Conservation (phyloP, 1,140 invertebrate genomes). For the Drosophila nasuta region DNA sequence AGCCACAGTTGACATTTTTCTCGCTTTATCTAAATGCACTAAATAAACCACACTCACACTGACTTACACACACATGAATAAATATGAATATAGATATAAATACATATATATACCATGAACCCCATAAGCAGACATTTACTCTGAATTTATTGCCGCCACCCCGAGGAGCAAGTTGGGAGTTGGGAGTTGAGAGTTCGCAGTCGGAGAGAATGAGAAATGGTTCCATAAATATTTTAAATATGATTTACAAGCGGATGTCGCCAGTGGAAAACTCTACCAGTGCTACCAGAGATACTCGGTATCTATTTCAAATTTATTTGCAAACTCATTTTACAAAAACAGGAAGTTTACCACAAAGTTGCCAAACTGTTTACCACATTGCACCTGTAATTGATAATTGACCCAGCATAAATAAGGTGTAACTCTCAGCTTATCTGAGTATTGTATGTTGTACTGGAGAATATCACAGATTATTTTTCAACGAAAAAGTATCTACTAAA, state of each 20-base stretch:
- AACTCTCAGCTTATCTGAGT: background rate
- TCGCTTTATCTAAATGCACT: slow-evolving; percentile 79
- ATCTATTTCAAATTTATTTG: slow-evolving; percentile 17
- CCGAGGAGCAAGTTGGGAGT: background rate
- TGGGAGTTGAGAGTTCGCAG: background rate
- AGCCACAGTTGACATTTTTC: slow-evolving; percentile 71
- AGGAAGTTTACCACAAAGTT: slow-evolving; percentile 44
- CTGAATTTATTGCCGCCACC: slow-evolving; percentile 57
- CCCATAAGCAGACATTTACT: slow-evolving; percentile 65
- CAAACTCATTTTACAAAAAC: slow-evolving; percentile 33
- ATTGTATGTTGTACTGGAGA: background rate
- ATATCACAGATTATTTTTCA: background rate
- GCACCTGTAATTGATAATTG: slow-evolving; percentile 3
- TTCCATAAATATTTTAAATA: slow-evolving; percentile 77
- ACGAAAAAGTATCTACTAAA: too few species aligned
- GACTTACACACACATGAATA: slow-evolving; percentile 2
- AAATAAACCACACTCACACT: slow-evolving; percentile 60
- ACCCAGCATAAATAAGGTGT: background rate
- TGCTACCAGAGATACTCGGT: background rate
- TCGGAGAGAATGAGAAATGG: background rate
- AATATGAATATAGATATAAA: background rate
- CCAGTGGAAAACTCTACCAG: slow-evolving; percentile 38
- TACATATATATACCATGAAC: slow-evolving; percentile 37
- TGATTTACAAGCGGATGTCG: slow-evolving; percentile 80
- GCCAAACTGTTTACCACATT: slow-evolving; percentile 12